These are phyloP conservation scores for Asarcornis scutulata DNA, from an alignment of 2,113 vertebrate species.

Conservation along the genomic window DNA sequence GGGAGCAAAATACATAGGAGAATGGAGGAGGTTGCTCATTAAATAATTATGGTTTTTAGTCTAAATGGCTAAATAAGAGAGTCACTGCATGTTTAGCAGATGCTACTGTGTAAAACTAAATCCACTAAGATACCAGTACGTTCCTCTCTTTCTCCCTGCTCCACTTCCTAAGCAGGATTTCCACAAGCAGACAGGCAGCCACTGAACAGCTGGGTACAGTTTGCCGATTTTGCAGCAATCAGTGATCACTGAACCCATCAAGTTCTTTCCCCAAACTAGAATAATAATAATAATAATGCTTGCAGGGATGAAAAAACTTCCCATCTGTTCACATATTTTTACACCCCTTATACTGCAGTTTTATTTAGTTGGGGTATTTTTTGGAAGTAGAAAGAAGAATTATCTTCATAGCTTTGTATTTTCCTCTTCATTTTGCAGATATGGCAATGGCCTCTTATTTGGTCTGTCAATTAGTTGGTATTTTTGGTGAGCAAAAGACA, in stretches of 20 bases:
- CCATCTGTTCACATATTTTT: slow-evolving; percentile 75
- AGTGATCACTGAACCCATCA: slow-evolving; percentile 56
- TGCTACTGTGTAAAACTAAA: slow-evolving; percentile 28
- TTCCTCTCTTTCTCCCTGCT: background rate
- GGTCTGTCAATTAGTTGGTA: background rate
- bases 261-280: slow-evolving; percentile 70
- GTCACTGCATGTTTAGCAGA: slow-evolving; percentile 29
- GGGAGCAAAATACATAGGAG: background rate
- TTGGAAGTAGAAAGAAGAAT: background rate
- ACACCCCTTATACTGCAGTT: background rate
- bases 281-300: slow-evolving; percentile 68
- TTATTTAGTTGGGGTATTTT: background rate
- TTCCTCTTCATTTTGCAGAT: background rate
- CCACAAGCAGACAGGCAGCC: slow-evolving; percentile 49
- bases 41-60: slow-evolving; percentile 32
- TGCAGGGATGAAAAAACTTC: slow-evolving; percentile 65
- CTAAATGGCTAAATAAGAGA: slow-evolving; percentile 37
- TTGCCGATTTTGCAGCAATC: slow-evolving; percentile 55
- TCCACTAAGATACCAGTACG: slow-evolving; percentile 17
- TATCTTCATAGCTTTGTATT: background rate
- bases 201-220: slow-evolving; percentile 60
- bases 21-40: slow-evolving; percentile 18
- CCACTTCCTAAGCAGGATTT: slow-evolving; percentile 42
- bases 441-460: rapidly evolving
- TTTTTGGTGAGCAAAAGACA: background rate